phyloP scores from a whole-genome alignment of 2,888 invertebrate genomes.

The Horisme vitalbata region DNA sequence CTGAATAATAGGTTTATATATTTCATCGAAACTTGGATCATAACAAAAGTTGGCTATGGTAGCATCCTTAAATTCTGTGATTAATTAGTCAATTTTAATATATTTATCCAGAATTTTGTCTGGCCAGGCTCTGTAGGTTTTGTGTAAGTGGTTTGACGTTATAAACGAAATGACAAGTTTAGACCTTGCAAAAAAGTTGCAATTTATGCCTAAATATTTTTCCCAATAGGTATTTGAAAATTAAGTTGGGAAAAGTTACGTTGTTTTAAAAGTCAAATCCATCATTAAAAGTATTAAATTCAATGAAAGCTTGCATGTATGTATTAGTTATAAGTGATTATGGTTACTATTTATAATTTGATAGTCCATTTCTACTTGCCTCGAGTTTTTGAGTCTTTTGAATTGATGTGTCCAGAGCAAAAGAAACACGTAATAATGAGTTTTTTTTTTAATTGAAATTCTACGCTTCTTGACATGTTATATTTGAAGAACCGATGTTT shows the following conservation, averaged over 20 bases:
- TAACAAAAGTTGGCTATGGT: slow-evolving; percentile 30
- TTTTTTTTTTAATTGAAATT: too few relatives aligned
- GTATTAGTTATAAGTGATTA: neutral
- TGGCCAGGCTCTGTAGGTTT: slow-evolving; percentile 41
- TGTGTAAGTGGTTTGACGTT: slow-evolving; percentile 9
- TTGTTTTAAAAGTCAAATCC: too few relatives aligned
- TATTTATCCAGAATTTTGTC: slow-evolving; percentile 41
- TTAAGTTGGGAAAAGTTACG: neutral
- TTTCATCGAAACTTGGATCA: neutral
- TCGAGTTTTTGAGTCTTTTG: too few relatives aligned
- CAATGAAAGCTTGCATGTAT: neutral
- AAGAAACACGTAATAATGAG: too few relatives aligned
- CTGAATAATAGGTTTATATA: too few relatives aligned
- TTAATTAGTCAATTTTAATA: slow-evolving; percentile 42
- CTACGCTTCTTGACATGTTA: too few relatives aligned
- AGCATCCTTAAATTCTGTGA: slow-evolving; percentile 57
- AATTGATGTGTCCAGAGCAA: too few relatives aligned
- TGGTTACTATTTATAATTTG: slow-evolving; percentile 32
- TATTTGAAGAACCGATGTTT: too few relatives aligned
- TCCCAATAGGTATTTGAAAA: neutral
- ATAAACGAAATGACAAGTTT: too few relatives aligned
- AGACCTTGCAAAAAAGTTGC: too few relatives aligned
- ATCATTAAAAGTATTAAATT: neutral
- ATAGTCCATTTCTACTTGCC: too few relatives aligned
- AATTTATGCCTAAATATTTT: neutral